Conservation (phyloP, 2,888 invertebrate species). For the Watsonalla cultraria region DNA sequence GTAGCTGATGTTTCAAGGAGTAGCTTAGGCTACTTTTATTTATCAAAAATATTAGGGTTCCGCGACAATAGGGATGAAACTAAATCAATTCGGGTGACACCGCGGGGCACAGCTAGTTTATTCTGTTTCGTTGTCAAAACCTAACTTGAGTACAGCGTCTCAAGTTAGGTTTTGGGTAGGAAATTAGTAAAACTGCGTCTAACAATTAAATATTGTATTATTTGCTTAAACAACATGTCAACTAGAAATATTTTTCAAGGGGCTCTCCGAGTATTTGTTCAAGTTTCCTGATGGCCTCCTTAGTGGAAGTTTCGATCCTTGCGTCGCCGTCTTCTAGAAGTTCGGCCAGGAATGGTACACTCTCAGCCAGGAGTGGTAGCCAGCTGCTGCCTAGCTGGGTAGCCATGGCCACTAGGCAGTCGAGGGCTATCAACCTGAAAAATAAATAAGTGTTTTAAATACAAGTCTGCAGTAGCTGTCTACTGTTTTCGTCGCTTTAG, state of each 20-base stretch:
- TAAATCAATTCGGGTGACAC: too few relatives aligned
- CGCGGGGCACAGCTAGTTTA: too few relatives aligned
- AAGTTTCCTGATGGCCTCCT: slow-evolving; percentile 88
- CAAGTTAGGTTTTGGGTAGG: too few relatives aligned
- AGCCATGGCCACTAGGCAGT: slow-evolving; percentile 87
- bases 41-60: too few relatives aligned
- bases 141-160: too few relatives aligned
- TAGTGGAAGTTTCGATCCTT: slow-evolving; percentile 88
- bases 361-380: slow-evolving; percentile 92
- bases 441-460: slow-evolving; percentile 9
- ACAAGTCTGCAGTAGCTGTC: too few relatives aligned
- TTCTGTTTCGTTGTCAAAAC: too few relatives aligned
- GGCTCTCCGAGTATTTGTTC: slow-evolving; percentile 94
- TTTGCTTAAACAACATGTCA: not conserved
- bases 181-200: slow-evolving; percentile 1
- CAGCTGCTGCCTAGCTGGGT: slow-evolving; percentile 93
- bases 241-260: slow-evolving; percentile 90
- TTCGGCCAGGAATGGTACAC: slow-evolving; percentile 95
- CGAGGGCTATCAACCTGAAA: slow-evolving; percentile 82
- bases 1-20: too few relatives aligned
- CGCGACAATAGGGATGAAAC: too few relatives aligned
- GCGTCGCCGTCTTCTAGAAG: slow-evolving; percentile 94
- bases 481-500: too few relatives aligned
- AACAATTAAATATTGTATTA: not conserved
- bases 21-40: too few relatives aligned